phyloP scores from a whole-genome alignment of 2,888 invertebrate species.

The Drosophila vallismaia region DNA sequence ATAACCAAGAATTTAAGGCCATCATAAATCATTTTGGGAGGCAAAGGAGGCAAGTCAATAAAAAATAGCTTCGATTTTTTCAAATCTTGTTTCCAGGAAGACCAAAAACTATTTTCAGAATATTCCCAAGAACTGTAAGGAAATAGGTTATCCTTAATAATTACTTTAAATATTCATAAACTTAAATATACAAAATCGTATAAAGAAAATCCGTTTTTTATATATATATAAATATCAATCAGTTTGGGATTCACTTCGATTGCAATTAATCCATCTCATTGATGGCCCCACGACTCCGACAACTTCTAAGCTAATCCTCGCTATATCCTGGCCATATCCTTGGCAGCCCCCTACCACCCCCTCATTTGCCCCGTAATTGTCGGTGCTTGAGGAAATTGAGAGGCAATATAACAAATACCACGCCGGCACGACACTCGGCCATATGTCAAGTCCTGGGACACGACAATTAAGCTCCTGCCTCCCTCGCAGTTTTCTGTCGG shows the following conservation, averaged over 20 bases:
- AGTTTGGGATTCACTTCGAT: slow-evolving; percentile 9
- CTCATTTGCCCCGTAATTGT: slow-evolving; percentile 7
- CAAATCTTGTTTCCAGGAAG: not conserved
- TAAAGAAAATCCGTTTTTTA: not conserved
- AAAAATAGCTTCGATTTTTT: slow-evolving; percentile 2
- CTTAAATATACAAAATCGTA: not conserved
- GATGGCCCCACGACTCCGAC: slow-evolving; percentile 1
- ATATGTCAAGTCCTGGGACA: slow-evolving; percentile 51
- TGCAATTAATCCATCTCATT: not conserved
- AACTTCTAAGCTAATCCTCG: not conserved
- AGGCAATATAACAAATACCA: slow-evolving; percentile 53
- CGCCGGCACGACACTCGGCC: slow-evolving; percentile 55
- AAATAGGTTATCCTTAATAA: too few relatives aligned
- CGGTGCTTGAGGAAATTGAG: slow-evolving; percentile 36
- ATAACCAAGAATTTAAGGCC: slow-evolving; percentile 18
- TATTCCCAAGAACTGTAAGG: too few relatives aligned
- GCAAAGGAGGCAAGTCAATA: slow-evolving; percentile 11
- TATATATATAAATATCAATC: not conserved
- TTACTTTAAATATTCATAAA: too few relatives aligned
- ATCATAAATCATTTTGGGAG: slow-evolving; percentile 29
- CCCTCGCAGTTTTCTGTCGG: not conserved
- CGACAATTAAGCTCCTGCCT: slow-evolving; percentile 46
- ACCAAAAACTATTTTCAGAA: not conserved
- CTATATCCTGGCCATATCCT: not conserved
- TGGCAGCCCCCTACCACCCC: not conserved